Evolutionary conservation across 2,888 invertebrate species (phyloP).

Genomic region (Euplagia quadripunctaria): DNA sequence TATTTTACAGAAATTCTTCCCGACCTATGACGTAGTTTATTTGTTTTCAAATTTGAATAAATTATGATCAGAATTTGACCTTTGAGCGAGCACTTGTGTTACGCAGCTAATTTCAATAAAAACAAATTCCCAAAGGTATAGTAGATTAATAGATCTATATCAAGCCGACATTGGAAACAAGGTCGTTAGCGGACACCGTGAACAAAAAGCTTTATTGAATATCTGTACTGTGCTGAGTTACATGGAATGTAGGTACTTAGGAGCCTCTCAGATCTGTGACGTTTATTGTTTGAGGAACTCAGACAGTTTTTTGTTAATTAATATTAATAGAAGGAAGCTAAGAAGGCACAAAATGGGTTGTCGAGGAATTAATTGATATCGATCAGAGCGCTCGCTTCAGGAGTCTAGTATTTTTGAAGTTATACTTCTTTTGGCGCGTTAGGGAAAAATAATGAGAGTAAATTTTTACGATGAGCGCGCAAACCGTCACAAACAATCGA

Average conservation of each 20-base stretch:
- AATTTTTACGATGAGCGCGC: too few relatives aligned
- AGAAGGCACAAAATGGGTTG: neutral
- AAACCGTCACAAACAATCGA: too few relatives aligned
- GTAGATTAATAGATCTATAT: slow-evolving; percentile 42
- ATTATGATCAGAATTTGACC: neutral
- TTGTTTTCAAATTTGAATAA: neutral
- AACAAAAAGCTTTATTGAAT: slow-evolving; percentile 18
- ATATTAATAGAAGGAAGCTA: neutral
- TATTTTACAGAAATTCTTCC: too few relatives aligned
- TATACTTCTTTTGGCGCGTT: too few relatives aligned
- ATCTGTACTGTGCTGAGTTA: slow-evolving; percentile 6
- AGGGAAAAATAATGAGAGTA: too few relatives aligned
- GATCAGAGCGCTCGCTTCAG: too few relatives aligned
- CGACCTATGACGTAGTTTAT: neutral
- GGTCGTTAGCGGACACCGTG: slow-evolving; percentile 31
- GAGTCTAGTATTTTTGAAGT: too few relatives aligned
- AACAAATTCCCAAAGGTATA: slow-evolving; percentile 33
- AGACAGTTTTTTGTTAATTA: slow-evolving; percentile 12
- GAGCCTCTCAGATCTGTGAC: slow-evolving; percentile 12
- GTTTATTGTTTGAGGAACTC: slow-evolving; percentile 9
- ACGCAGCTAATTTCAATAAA: slow-evolving; percentile 7
- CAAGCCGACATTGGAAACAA: slow-evolving; percentile 40
- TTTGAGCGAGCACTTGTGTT: neutral
- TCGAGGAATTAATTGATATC: neutral
- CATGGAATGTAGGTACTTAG: slow-evolving; percentile 9